Conservation (phyloP, 2,113 vertebrate species). For the Anolis sagrei region DNA sequence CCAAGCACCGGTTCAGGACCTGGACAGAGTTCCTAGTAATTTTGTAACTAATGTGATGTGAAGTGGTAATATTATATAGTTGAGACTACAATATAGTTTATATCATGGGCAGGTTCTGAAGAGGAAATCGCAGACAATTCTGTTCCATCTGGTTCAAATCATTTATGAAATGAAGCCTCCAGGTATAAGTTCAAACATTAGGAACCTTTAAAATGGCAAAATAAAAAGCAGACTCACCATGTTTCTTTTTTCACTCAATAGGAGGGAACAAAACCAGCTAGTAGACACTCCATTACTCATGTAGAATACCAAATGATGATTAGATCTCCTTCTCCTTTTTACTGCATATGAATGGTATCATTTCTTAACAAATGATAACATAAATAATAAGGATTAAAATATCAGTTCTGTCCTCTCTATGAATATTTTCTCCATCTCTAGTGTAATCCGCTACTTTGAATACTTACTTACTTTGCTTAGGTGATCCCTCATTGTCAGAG, state of each 20-base stretch:
- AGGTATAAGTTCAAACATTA: conserved; percentile 68
- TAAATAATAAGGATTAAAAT: conserved; percentile 57
- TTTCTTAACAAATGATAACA: conserved; percentile 54
- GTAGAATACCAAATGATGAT: conserved; percentile 31
- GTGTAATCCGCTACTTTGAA: too few species aligned
- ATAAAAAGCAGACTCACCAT: conserved; percentile 65
- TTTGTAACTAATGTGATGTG: conserved; percentile 8
- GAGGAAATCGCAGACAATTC: conserved; percentile 58
- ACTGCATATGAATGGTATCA: conserved; percentile 36
- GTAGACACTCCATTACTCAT: conserved; percentile 38
- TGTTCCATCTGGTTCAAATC: conserved; percentile 66
- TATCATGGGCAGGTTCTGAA: conserved; percentile 56
- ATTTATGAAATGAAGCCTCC: conserved; percentile 66
- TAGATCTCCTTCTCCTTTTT: neutral
- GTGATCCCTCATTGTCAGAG: too few species aligned
- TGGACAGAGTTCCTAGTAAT: neutral
- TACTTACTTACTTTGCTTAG: too few species aligned
- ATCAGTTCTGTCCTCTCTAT: too few species aligned
- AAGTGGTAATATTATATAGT: conserved; percentile 49
- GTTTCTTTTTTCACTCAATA: conserved; percentile 45
- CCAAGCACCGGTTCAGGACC: too few species aligned
- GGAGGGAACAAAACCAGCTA: conserved; percentile 11
- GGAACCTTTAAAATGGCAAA: conserved; percentile 70
- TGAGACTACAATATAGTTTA: conserved; percentile 33
- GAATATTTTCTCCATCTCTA: too few species aligned